phyloP scores from a whole-genome alignment of 2,113 vertebrate species.

The Coturnix japonica region DNA sequence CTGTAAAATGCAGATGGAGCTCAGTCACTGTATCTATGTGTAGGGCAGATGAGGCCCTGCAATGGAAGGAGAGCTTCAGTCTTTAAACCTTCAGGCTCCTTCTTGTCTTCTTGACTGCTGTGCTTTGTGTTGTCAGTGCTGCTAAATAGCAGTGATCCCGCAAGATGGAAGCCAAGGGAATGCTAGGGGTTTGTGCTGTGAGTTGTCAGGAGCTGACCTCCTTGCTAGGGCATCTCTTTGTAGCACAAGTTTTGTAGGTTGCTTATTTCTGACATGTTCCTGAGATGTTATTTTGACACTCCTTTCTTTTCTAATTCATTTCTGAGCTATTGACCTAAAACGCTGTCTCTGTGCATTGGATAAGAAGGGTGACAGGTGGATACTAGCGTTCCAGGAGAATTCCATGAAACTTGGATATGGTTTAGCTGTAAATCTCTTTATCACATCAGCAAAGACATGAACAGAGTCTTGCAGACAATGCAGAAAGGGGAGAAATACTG shows the following conservation, averaged over 20 bases:
- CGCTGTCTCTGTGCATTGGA: fast-evolving
- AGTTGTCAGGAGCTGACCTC: background rate
- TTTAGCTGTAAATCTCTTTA: background rate
- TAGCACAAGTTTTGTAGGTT: background rate
- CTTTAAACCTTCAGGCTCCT: conserved; percentile 13
- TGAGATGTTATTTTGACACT: background rate
- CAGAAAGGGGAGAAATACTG: fast-evolving
- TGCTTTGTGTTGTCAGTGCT: background rate
- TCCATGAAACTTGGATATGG: background rate
- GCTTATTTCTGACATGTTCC: background rate
- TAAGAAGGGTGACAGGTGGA: background rate
- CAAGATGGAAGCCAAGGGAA: background rate
- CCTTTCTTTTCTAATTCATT: background rate
- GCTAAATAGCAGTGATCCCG: background rate
- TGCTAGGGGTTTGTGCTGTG: background rate
- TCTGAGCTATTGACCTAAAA: background rate
- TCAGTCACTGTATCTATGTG: background rate
- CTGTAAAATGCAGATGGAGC: conserved; percentile 12
- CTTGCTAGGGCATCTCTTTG: background rate
- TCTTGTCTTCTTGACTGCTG: background rate
- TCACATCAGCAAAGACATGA: background rate
- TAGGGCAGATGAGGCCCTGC: background rate
- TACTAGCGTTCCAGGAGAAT: background rate
- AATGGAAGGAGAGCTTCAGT: background rate
- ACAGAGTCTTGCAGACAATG: background rate